phyloP scores from a whole-genome alignment of 2,888 invertebrate species.

The Harpagoxenus sublaevis region DNA sequence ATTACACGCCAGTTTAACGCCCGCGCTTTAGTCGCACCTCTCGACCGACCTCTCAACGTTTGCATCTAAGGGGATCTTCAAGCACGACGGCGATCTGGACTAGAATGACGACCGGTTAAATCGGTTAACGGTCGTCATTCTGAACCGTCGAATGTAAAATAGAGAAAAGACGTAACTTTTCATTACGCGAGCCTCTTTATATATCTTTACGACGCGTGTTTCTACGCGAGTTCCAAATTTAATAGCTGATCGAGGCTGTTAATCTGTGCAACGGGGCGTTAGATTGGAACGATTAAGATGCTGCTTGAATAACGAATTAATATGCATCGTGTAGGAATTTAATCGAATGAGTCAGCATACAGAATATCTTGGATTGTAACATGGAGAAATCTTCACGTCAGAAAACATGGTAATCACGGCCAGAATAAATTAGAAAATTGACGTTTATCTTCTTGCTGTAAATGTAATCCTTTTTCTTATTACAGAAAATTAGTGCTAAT shows the following conservation, averaged over 20 bases:
- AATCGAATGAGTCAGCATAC: slow-evolving; percentile 47
- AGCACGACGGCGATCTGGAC: slow-evolving; percentile 30
- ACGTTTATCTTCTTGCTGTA: slow-evolving; percentile 23
- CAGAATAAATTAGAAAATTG: slow-evolving; percentile 29
- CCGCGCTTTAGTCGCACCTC: slow-evolving; percentile 61
- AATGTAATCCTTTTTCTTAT: neutral
- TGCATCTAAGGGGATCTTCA: neutral
- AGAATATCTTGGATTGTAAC: neutral
- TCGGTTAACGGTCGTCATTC: slow-evolving; percentile 62
- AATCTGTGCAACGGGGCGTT: slow-evolving; percentile 21
- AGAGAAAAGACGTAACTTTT: slow-evolving; percentile 57
- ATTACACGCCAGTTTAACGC: slow-evolving; percentile 73
- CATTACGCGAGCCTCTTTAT: slow-evolving; percentile 22
- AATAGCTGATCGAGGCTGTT: slow-evolving; percentile 33
- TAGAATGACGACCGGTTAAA: slow-evolving; percentile 53
- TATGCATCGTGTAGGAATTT: slow-evolving; percentile 34
- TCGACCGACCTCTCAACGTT: slow-evolving; percentile 15
- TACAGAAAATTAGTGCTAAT: neutral
- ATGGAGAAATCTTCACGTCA: slow-evolving; percentile 32
- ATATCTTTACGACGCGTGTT: slow-evolving; percentile 20
- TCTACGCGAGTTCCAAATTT: slow-evolving; percentile 32
- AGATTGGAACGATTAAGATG: slow-evolving; percentile 17
- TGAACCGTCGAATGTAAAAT: slow-evolving; percentile 34
- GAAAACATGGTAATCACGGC: slow-evolving; percentile 9
- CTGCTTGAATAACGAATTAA: slow-evolving; percentile 43